Evolutionary conservation across 2,888 invertebrate genomes (phyloP), one percentile per base, ranked within the genome.

Genomic region (Vandiemenella viatica): DNA sequence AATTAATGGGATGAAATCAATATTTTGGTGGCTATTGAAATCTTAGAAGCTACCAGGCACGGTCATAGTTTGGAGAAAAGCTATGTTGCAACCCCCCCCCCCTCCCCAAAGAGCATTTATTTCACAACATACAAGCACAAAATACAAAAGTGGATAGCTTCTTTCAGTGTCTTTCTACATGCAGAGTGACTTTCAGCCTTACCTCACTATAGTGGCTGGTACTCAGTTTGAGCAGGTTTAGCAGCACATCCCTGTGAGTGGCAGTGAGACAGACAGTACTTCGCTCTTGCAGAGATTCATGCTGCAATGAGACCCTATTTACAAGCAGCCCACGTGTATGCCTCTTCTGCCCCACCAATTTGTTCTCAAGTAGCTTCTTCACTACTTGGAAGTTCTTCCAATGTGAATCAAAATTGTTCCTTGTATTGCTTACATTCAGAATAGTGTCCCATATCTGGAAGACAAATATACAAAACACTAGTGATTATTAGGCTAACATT

Each of bases 131-230:
- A n/a, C n/a, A n/a, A n/a, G n/a, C n/a, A n/a, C n/a, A n/a, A n/a
- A n/a, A n/a, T n/a, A n/a, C n/a, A n/a, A n/a, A n/a, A n/a, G n/a
- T n/a, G n/a, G n/a, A n/a, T n/a, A n/a, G n/a, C n/a, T n/a, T n/a
- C n/a, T n/a, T n/a, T n/a, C n/a, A n/a, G n/a, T n/a, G n/a, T n/a
- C n/a, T n/a, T n/a, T n/a, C n/a, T n/a, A n/a, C n/a, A n/a, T n/a
- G n/a, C n/a, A n/a, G n/a, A n/a, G n/a, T n/a, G n/a, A n/a, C n/a
- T n/a, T 8, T 15, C 18, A 43, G 37, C 54, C 62, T 61, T 61
- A 81, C 79, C 61, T 76, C 74, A 59, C 79, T 76, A 60, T 85
- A 86, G 57, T 76, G 71, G 58, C 79, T 80, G 21, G 74, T 76
- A 3, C 78, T 70, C 41, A 86, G 64, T 47, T 71, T 67, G 45